A percentile compares a stretch with the other conserved stretches of the same genome.
Evolutionary conservation across 1,140 invertebrate species (phyloP).

Genomic region (Drosophila murphyi): DNA sequence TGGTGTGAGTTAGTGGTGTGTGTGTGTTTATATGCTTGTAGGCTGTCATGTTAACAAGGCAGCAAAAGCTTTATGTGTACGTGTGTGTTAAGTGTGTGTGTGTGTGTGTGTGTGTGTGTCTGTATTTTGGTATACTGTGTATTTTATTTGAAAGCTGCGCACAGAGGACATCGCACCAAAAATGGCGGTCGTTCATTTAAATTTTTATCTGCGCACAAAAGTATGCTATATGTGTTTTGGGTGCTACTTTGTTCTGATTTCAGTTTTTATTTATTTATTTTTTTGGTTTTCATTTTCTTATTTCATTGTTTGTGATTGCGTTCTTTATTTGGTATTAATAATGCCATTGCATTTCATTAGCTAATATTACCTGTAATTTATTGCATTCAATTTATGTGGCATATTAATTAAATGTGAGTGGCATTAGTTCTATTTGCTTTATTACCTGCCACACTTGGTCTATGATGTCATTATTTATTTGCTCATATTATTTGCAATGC

Average conservation of each 20-base stretch:
- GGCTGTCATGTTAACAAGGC: conserved; percentile 81
- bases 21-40: conserved; percentile 76
- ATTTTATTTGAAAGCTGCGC: conserved; percentile 36
- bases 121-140: neutral
- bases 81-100: conserved; percentile 31
- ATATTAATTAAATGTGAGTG: conserved; percentile 38
- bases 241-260: conserved; percentile 40
- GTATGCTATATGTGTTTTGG: conserved; percentile 54
- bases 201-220: conserved; percentile 56
- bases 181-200: conserved; percentile 55
- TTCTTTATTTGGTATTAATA: conserved; percentile 35
- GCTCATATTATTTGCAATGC: conserved; percentile 53
- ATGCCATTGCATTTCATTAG: conserved; percentile 40
- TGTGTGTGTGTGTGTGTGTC: conserved; percentile 11
- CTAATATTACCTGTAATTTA: conserved; percentile 5
- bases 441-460: conserved; percentile 16
- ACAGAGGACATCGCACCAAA: conserved; percentile 26
- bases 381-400: conserved; percentile 18
- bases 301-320: conserved; percentile 24
- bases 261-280: conserved; percentile 43
- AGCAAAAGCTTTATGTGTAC: conserved; percentile 56
- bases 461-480: conserved; percentile 21
- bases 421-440: conserved; percentile 2
- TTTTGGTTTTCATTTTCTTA: neutral
- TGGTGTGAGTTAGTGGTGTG: conserved; percentile 3